phyloP scores from a whole-genome alignment of 2,888 invertebrate genomes.

The Epinotia bilunana region DNA sequence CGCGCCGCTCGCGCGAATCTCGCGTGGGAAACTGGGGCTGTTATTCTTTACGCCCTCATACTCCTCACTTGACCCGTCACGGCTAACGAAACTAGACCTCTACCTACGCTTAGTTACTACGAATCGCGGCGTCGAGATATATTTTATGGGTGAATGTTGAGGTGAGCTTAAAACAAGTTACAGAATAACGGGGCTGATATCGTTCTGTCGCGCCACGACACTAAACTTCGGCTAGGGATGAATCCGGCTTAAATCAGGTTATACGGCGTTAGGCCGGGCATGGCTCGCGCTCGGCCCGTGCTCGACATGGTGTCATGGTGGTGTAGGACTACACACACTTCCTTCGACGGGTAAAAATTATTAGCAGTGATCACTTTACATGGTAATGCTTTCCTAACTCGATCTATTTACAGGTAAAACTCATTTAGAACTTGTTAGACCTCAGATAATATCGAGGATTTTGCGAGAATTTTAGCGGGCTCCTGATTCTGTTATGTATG shows the following conservation, averaged over 20 bases:
- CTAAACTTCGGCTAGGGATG: background rate
- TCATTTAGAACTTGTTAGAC: constrained; percentile 16
- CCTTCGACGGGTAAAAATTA: constrained; percentile 2
- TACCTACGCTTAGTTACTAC: too few relatives aligned
- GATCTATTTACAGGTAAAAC: constrained; percentile 11
- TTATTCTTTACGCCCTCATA: too few relatives aligned
- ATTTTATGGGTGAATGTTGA: too few relatives aligned
- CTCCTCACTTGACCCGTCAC: too few relatives aligned
- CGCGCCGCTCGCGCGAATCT: too few relatives aligned
- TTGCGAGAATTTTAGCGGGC: background rate
- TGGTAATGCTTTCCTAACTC: constrained; percentile 28
- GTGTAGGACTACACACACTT: background rate
- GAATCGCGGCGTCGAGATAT: too few relatives aligned
- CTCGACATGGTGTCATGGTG: background rate
- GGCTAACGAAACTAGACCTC: too few relatives aligned
- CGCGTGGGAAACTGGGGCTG: too few relatives aligned
- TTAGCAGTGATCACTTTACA: constrained; percentile 27
- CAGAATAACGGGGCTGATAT: too few relatives aligned
- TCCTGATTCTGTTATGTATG: constrained; percentile 8
- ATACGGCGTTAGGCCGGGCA: background rate
- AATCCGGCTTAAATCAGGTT: background rate
- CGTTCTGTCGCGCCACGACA: background rate
- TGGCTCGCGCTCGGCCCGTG: background rate
- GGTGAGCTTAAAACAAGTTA: too few relatives aligned
- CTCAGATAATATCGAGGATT: constrained; percentile 8